These are phyloP conservation scores for Orthosia incerta DNA, from an alignment of 2,888 invertebrate species.

Conservation along the genomic window DNA sequence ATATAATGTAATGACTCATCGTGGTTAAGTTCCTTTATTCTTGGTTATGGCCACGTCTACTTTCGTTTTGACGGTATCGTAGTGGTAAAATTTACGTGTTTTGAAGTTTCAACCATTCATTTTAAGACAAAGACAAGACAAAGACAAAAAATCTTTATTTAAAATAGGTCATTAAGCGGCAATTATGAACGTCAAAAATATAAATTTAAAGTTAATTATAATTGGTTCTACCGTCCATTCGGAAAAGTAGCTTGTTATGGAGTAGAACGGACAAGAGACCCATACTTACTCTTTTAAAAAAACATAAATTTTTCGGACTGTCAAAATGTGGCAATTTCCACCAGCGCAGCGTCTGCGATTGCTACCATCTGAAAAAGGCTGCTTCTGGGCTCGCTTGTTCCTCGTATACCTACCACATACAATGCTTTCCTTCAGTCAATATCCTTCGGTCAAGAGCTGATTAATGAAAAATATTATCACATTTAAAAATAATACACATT, in stretches of 20 bases:
- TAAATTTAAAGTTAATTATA: too few species aligned
- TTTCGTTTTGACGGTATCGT: neutral
- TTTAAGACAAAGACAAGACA: too few species aligned
- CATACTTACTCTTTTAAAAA: too few species aligned
- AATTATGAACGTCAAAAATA: too few species aligned
- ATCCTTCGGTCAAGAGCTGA: neutral
- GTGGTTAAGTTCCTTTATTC: neutral
- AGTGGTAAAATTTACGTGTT: neutral
- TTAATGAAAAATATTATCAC: neutral
- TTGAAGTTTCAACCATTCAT: neutral
- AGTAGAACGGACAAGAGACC: too few species aligned
- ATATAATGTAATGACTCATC: conserved; percentile 17
- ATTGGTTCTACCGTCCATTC: too few species aligned
- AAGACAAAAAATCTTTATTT: too few species aligned
- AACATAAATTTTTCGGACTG: neutral
- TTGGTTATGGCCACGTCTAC: neutral
- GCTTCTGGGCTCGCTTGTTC: neutral
- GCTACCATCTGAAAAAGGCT: too few species aligned
- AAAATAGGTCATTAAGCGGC: too few species aligned
- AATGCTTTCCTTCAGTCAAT: neutral
- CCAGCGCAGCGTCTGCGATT: neutral
- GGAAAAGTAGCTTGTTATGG: too few species aligned
- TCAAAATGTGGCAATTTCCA: neutral
- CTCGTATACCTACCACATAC: neutral
- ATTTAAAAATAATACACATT: too few species aligned